Conservation (phyloP, 2,797 vertebrate species). For the Sebastes baramenuke region DNA sequence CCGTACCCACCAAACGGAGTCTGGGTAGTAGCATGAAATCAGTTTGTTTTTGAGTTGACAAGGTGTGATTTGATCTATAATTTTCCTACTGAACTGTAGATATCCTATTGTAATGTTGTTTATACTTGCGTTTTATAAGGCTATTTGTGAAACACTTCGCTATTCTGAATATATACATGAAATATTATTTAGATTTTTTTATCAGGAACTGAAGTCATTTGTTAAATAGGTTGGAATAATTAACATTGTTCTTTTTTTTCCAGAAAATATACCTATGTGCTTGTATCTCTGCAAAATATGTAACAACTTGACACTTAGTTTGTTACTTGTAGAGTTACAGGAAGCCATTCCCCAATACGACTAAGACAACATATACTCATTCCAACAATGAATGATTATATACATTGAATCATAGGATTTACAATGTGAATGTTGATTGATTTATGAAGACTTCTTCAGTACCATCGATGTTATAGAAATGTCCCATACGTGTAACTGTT, state of each 20-base stretch:
- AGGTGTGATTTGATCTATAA: conserved; percentile 85
- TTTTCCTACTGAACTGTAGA: conserved; percentile 85
- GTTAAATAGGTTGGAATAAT: conserved; percentile 77
- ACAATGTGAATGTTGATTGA: conserved; percentile 76
- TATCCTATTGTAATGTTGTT: conserved; percentile 87
- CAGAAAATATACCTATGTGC: conserved; percentile 71
- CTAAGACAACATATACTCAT: conserved; percentile 66
- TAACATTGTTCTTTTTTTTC: conserved; percentile 43
- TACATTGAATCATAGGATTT: conserved; percentile 75
- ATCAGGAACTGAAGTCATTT: conserved; percentile 78
- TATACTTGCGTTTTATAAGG: conserved; percentile 89
- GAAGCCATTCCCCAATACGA: conserved; percentile 75
- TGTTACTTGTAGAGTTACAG: conserved; percentile 75
- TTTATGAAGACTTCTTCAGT: conserved; percentile 73
- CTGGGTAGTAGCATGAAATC: conserved; percentile 84
- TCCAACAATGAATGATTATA: conserved; percentile 71
- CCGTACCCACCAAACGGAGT: conserved; percentile 63
- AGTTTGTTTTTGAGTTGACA: conserved; percentile 84
- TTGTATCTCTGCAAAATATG: conserved; percentile 68
- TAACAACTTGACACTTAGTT: conserved; percentile 65
- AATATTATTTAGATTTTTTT: conserved; percentile 76
- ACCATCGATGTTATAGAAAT: conserved; percentile 78
- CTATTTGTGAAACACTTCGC: conserved; percentile 87
- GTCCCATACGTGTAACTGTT: conserved; percentile 81
- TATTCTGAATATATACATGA: conserved; percentile 81